Evolutionary conservation across 2,888 invertebrate species (phyloP), one percentile per base, ranked within the genome.

Genomic region (Agriopis leucophaearia): DNA sequence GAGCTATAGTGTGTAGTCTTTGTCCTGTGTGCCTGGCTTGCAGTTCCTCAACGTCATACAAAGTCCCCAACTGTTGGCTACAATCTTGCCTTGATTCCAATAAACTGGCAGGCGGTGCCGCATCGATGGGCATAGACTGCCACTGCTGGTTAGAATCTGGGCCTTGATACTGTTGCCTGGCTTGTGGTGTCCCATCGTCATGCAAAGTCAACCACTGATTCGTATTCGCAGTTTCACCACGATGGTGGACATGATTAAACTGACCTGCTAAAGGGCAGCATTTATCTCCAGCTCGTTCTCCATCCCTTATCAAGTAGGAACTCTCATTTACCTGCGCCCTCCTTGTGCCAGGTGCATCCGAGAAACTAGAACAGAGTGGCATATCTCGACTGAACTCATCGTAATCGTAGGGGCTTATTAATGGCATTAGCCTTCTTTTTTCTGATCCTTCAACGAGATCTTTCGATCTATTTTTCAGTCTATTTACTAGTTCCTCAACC

Each of bases 401-500:
- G 70, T 82, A 86, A 42, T 74, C 74, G 13, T 73, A 64, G 0
- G 79, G 73, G 36, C 78, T 76, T 64, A 77, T 66, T 73, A 86
- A 84, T 0, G 75, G 74, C 3, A 81, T 80, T 8, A 80, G 74
- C 61, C 76, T 81, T 40, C 65, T 73, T 38, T 50, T 61, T 27
- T 64, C 64, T 10, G 69, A 61, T 3, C 56, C 64, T 12, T 66
- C 60, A 9, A 64, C 27, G 15, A 74, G 16, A 61, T 76, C 71
- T 62, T 70, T 77, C 1, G 74, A 62, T 69, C 80, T 78, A 50
- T 83, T 83, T 44, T 78, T 84, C 0, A 88, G 67, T 74, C 88
- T 81, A 42, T 87, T 88, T 0, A 75, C 70, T n/a, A 89, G 73
- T 67, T 88, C 86, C 8, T 86, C 83, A 0, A 81, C 79, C 75